Conservation (phyloP, 2,888 invertebrate genomes). For the Hofmannophila pseudospretella region DNA sequence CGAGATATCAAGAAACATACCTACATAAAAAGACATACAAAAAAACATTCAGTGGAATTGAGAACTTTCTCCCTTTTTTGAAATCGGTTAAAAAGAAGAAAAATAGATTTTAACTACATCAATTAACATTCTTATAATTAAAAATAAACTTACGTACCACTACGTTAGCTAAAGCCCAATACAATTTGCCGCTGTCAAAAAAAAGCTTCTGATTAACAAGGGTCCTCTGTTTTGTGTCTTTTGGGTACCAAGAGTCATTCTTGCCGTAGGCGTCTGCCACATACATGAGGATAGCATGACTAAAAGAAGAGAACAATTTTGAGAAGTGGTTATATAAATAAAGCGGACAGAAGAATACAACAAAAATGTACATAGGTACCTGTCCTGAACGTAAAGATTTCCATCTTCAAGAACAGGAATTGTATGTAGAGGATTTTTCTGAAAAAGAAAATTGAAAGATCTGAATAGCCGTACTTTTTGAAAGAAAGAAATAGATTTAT, state of each 20-base stretch:
- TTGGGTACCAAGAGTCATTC: constrained; percentile 76
- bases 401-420: constrained; percentile 75
- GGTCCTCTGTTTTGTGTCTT: constrained; percentile 67
- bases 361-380: constrained; percentile 25
- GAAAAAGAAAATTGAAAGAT: too few relatives aligned
- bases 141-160: constrained; percentile 46
- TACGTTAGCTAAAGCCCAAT: constrained; percentile 50
- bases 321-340: neutral
- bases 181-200: constrained; percentile 70
- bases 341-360: neutral
- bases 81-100: neutral
- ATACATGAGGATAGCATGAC: constrained; percentile 71
- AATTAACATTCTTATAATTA: neutral
- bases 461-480: too few relatives aligned
- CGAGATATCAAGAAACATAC: too few relatives aligned
- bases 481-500: too few relatives aligned
- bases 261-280: constrained; percentile 73
- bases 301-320: constrained; percentile 23
- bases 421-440: constrained; percentile 77
- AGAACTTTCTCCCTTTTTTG: too few relatives aligned
- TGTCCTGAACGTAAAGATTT: constrained; percentile 60
- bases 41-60: too few relatives aligned
- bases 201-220: constrained; percentile 74
- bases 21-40: too few relatives aligned
- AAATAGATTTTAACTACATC: too few relatives aligned